Conservation (phyloP, 2,797 vertebrate species). For the Premnoplex brunnescens region DNA sequence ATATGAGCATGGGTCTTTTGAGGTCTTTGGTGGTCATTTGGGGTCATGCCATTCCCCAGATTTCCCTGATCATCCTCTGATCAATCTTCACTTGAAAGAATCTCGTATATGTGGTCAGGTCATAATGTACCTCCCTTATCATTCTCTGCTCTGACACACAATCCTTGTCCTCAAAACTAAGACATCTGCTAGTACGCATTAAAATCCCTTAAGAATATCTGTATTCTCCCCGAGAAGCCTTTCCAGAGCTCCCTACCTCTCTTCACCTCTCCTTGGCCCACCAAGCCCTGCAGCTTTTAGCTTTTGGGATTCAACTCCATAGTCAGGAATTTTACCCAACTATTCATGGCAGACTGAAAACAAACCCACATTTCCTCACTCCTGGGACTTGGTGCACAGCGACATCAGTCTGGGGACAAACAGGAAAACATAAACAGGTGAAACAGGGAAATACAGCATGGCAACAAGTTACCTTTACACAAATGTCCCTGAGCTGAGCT, state of each 20-base stretch:
- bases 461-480: slow-evolving; percentile 85
- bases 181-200: not conserved
- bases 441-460: not conserved
- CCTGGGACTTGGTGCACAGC: not conserved
- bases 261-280: not conserved
- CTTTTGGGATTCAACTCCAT: not conserved
- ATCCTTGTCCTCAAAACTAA: not conserved
- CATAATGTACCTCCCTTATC: not conserved
- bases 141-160: not conserved
- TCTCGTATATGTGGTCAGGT: not conserved
- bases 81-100: not conserved
- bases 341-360: not conserved
- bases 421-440: not conserved
- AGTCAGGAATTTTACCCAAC: not conserved
- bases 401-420: not conserved
- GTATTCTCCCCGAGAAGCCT: not conserved
- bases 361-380: not conserved
- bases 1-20: not conserved
- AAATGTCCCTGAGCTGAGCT: slow-evolving; percentile 92
- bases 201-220: not conserved
- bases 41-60: not conserved
- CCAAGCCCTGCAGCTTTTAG: not conserved
- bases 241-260: not conserved
- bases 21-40: not conserved
- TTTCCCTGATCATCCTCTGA: not conserved